A percentile compares a stretch with the other conserved stretches of the same genome.
Evolutionary conservation across 2,797 vertebrate species (phyloP).

Genomic region (Pipistrellus kuhlii): DNA sequence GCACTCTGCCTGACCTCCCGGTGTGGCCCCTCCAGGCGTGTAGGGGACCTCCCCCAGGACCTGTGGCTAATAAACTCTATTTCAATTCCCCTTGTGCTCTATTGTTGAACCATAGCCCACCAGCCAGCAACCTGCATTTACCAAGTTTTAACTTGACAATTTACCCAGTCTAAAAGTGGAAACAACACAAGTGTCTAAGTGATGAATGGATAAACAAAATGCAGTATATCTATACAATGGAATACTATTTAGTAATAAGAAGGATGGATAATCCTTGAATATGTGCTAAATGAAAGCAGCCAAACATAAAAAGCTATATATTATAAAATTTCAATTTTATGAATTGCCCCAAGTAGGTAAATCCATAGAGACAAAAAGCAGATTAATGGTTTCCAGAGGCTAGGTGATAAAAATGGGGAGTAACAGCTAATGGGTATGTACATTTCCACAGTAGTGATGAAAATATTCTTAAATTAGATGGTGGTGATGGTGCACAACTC

Average conservation of each 20-base stretch:
- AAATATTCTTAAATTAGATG: background rate
- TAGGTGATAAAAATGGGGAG: background rate
- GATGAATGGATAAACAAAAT: background rate
- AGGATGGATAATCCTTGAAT: background rate
- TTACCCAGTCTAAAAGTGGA: background rate
- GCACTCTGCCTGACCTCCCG: background rate
- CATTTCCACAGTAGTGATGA: background rate
- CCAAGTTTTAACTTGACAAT: background rate
- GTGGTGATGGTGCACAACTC: background rate
- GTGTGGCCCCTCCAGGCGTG: background rate
- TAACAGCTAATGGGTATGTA: background rate
- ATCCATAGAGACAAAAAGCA: background rate
- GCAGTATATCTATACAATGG: too few relatives aligned
- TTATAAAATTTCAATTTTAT: background rate
- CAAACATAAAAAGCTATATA: background rate
- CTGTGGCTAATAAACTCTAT: background rate
- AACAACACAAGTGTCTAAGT: background rate
- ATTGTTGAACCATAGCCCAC: background rate
- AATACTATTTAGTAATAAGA: background rate
- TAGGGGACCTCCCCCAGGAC: background rate
- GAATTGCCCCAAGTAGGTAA: background rate
- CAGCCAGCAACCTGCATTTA: background rate
- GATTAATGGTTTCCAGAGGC: background rate
- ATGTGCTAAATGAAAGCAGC: background rate
- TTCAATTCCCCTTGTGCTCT: background rate